These are phyloP conservation scores for Mactra quadrangularis DNA, from an alignment of 1,140 invertebrate species.

Conservation along the genomic window DNA sequence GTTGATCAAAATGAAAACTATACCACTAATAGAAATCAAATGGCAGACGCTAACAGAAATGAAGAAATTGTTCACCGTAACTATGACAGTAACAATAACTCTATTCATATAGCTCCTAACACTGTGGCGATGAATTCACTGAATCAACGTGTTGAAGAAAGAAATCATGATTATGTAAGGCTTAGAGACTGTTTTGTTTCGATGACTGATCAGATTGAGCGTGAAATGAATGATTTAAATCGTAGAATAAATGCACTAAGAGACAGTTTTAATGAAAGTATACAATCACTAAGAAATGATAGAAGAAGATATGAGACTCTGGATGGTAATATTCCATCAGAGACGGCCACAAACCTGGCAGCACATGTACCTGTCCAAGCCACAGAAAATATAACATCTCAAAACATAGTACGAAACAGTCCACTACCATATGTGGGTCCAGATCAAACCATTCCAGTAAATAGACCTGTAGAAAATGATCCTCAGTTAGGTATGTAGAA, in stretches of 20 bases:
- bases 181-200: constrained; percentile 65
- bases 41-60: background rate
- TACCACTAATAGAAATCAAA: constrained; percentile 17
- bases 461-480: too few species aligned
- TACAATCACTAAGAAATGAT: constrained; percentile 66
- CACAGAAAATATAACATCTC: too few species aligned
- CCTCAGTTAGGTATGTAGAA: too few species aligned
- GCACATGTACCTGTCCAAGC: background rate
- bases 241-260: constrained; percentile 69
- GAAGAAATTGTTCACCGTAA: constrained; percentile 28
- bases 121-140: background rate
- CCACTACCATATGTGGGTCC: too few species aligned
- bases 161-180: constrained; percentile 39
- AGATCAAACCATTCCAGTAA: too few species aligned
- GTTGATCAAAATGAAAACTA: constrained; percentile 60
- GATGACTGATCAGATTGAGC: constrained; percentile 69
- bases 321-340: constrained; percentile 21
- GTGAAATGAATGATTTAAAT: constrained; percentile 73
- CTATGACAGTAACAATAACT: constrained; percentile 53
- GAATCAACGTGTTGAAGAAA: constrained; percentile 14
- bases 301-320: constrained; percentile 47
- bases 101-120: constrained; percentile 39
- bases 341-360: constrained; percentile 48
- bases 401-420: too few species aligned
- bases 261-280: constrained; percentile 69